Evolutionary conservation across 2,888 invertebrate genomes (phyloP), one percentile per base, ranked within the genome.

Genomic region (Litoditis marina): DNA sequence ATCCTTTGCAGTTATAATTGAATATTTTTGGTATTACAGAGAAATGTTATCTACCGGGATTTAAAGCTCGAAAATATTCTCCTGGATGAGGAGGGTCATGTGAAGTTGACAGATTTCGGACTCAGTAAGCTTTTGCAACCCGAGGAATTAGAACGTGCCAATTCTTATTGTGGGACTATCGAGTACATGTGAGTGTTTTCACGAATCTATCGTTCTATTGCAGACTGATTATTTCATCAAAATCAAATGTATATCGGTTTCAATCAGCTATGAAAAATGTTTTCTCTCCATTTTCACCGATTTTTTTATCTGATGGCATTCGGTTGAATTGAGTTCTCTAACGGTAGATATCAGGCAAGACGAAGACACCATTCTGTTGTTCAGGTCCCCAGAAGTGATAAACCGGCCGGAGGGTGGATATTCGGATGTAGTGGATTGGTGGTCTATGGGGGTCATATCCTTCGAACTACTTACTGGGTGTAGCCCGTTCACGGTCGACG

Each of bases 161-260:
- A 94, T 86, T 94, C 94, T 68, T 96, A 94, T 86, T 96, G 96
- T 84, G 96, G 96, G 47, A 96, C 95, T 69, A 91, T 95, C 79
- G 95, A 96, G 84, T 96, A 96, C 85, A 96, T 96, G 95, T 70
- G 31, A 63, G 66, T 53, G 30, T 39, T 39, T 39, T 39, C 39
- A 39, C n/a, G 39, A 39, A 11, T 39, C 13, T 39, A 39, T 13
- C 11, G 39, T 39, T 39, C 39, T 39, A n/a, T 39, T 11, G 39
- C 39, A 11, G 39, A n/a, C n/a, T n/a, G n/a, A n/a, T n/a, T n/a
- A n/a, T n/a, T n/a, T n/a, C n/a, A n/a, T n/a, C n/a, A n/a, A n/a
- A n/a, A n/a, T n/a, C n/a, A n/a, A n/a, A n/a, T n/a, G n/a, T n/a
- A n/a, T n/a, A n/a, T n/a, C n/a, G n/a, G n/a, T n/a, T n/a, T n/a